phyloP scores from a whole-genome alignment of 2,888 invertebrate genomes.

The Phaedon cochleariae region DNA sequence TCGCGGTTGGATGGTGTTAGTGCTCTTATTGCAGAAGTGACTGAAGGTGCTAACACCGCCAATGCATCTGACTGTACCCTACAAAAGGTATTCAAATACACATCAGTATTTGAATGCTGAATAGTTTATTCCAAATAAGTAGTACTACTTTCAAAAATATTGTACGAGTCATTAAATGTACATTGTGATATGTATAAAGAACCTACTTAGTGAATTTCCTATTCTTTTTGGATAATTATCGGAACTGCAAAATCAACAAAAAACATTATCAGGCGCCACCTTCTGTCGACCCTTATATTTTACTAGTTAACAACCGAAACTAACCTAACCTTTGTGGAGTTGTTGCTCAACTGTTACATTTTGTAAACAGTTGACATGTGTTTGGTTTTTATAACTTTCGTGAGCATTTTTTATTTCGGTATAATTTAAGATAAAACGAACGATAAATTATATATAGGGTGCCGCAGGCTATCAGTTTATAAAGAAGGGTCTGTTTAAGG shows the following conservation, averaged over 20 bases:
- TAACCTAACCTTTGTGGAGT: constrained; percentile 33
- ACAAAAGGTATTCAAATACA: too few relatives aligned
- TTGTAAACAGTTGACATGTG: constrained; percentile 26
- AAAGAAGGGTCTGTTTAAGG: neutral
- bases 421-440: constrained; percentile 22
- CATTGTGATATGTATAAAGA: too few relatives aligned
- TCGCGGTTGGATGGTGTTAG: too few relatives aligned
- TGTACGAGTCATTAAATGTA: too few relatives aligned
- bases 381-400: constrained; percentile 24
- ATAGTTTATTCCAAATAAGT: too few relatives aligned
- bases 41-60: too few relatives aligned
- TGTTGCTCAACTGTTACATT: constrained; percentile 35
- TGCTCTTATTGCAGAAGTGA: too few relatives aligned
- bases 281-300: neutral
- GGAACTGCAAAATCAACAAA: neutral
- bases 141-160: too few relatives aligned
- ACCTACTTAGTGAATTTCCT: too few relatives aligned
- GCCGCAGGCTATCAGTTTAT: constrained; percentile 8
- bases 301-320: constrained; percentile 3
- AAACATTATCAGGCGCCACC: neutral
- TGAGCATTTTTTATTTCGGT: constrained; percentile 30
- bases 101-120: too few relatives aligned
- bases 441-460: constrained; percentile 1
- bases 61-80: too few relatives aligned
- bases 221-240: too few relatives aligned